Base-by-base conservation (phyloP, 2,113 vertebrate genomes). In the Ellobius talpinus region DNA sequence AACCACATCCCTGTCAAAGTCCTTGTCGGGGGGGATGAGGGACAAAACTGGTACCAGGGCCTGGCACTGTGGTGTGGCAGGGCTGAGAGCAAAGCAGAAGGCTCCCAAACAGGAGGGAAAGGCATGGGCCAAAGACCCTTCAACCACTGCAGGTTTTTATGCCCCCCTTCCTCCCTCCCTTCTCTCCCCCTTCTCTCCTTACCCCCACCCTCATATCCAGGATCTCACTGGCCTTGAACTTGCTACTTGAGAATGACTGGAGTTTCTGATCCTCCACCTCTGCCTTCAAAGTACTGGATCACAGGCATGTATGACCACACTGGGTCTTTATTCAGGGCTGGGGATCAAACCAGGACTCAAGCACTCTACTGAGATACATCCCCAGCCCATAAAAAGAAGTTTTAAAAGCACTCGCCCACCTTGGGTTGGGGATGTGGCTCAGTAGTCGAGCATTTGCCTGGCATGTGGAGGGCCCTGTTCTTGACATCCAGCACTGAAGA, bases 51-150 rank as follows among this genome's bases (percentile, higher is more conserved):
- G 7, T 7, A 0, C 0, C 0, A 63, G 93, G 74, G 68, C 47
- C 68, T 8, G 23, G 45, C 5, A 24, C 92, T 77, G 13, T 6
- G 39, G 17, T 65, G 52, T 16, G 13, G 36, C 29, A 24, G 39
- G 12, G 50, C 73, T 47, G 76, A 76, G 65, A 52, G 33, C 13
- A 12, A 13, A 61, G 7, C 39, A 23, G 0, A 10, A 78, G 52
- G 19, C 24, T 78, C 79, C 77, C 78, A 72, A 42, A 2, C 5
- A 24, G 36, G 2, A 58, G 50, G 50, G 52, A 4, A 36, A 1
- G 4, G 45, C 0, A 4, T 0, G 0, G 39, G 16, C 26, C 33
- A 36, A 65, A 89, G 78, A 58, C 68, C 52, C 33, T 55, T 61
- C 3, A 66, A 65, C 42, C 45, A 1, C 33, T 70, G 55, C 1